Evolutionary conservation across 1,140 invertebrate species (phyloP).

Genomic region (Trichoplusia ni): DNA sequence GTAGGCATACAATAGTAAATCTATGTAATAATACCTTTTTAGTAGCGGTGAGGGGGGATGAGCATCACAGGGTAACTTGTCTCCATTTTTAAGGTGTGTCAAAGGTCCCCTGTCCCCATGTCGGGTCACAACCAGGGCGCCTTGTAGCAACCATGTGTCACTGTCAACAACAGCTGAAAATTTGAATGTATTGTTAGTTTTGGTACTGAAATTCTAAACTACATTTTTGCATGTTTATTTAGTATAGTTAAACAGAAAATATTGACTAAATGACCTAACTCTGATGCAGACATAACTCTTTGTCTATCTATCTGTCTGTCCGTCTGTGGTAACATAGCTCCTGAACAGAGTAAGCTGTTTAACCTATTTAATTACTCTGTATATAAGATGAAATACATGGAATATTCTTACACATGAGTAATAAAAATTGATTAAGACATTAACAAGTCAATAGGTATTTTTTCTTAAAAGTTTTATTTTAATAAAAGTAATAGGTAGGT

Average conservation of each 20-base stretch:
- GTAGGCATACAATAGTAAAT: no score
- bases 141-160: slow-evolving; percentile 87
- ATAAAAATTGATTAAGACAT: no score
- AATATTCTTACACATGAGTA: no score
- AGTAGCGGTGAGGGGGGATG: slow-evolving; percentile 76
- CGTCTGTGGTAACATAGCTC: no score
- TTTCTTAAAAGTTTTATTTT: no score
- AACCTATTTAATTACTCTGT: no score
- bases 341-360: no score
- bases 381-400: no score
- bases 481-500: no score
- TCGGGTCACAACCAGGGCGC: slow-evolving; percentile 89
- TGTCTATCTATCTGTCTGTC: no score
- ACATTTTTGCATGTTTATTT: not conserved
- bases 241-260: not conserved
- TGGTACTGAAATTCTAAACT: not conserved
- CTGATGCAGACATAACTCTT: no score
- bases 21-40: slow-evolving; percentile 79
- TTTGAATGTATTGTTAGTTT: not conserved
- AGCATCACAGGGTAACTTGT: slow-evolving; percentile 88
- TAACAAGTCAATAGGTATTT: no score
- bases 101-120: slow-evolving; percentile 95
- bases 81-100: slow-evolving; percentile 88
- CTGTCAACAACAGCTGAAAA: slow-evolving; percentile 78
- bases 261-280: not conserved